Base-by-base conservation (phyloP, 2,797 vertebrate species). In the Acipenser oxyrinchus region DNA sequence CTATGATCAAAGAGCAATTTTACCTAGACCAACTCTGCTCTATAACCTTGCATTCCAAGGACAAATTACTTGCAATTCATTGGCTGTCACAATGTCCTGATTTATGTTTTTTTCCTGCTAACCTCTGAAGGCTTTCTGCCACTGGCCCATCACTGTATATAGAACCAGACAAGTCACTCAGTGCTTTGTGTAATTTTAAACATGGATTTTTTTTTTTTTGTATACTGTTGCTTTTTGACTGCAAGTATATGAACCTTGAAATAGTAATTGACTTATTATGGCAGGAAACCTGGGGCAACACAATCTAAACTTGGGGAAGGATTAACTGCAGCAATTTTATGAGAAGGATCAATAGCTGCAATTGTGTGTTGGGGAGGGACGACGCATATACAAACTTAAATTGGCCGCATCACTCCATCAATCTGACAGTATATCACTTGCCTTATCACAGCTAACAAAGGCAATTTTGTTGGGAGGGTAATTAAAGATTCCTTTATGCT, bases 21-120 rank as follows among this genome's bases (percentile, higher is more conserved):
- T 23, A 62, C 37, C 60, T 51, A 59, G 49, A 51, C 48, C 69
- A 12, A 61, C 68, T 69, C 73, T 10, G 51, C 37, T 74, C 73
- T 76, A 72, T 85, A 79, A 86, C 86, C 83, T 85, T 83, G 81
- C 73, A 80, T 82, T 72, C 73, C 82, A 87, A 87, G 85, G 82
- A 84, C 83, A 83, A 75, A 78, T 79, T 73, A 83, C 85, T 88
- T 87, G 80, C 86, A 88, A 87, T 85, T 82, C 84, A 86, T 84
- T 85, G 83, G 78, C 72, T 79, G 80, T 81, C 80, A 79, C 77
- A 58, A 69, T 59, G 12, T 76, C 78, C 74, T 78, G 75, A 84
- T 78, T 76, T 77, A 77, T 81, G 78, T 72, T 82, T 82, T 72
- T 71, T 37, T 37, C 70, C 66, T 68, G 77, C 84, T 86, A 86